Conservation (phyloP, 2,113 vertebrate species). For the Boulengeromyrus knoepffleri region DNA sequence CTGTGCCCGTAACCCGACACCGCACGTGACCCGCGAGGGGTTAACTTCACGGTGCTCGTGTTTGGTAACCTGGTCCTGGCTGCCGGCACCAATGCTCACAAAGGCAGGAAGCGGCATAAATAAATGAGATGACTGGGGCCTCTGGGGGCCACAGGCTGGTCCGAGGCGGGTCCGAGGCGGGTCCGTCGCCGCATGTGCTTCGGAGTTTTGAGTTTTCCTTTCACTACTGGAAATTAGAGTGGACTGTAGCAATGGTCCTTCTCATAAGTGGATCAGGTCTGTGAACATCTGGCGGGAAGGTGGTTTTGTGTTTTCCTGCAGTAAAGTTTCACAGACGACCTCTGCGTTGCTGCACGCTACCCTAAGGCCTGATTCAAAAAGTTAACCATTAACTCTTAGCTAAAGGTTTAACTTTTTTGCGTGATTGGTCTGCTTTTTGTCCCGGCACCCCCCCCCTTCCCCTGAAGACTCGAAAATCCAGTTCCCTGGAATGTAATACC, state of each 20-base stretch:
- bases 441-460: not conserved
- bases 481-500: not conserved
- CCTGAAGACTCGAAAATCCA: not conserved
- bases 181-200: not conserved
- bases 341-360: not conserved
- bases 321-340: not conserved
- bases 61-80: slow-evolving; percentile 35
- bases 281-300: not conserved
- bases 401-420: not conserved
- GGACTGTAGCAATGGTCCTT: not conserved
- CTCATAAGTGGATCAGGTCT: not conserved
- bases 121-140: slow-evolving; percentile 51
- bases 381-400: not conserved
- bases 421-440: not conserved
- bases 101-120: slow-evolving; percentile 63
- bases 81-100: slow-evolving; percentile 39
- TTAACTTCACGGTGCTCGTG: not conserved
- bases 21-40: not conserved
- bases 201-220: not conserved
- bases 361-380: not conserved
- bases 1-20: not conserved
- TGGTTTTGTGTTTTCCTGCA: not conserved
- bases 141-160: not conserved
- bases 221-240: slow-evolving; percentile 34
- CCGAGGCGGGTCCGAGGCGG: slow-evolving; percentile 16